These are phyloP conservation scores for Lagopus leucura DNA, from an alignment of 2,113 vertebrate genomes.

Conservation along the genomic window DNA sequence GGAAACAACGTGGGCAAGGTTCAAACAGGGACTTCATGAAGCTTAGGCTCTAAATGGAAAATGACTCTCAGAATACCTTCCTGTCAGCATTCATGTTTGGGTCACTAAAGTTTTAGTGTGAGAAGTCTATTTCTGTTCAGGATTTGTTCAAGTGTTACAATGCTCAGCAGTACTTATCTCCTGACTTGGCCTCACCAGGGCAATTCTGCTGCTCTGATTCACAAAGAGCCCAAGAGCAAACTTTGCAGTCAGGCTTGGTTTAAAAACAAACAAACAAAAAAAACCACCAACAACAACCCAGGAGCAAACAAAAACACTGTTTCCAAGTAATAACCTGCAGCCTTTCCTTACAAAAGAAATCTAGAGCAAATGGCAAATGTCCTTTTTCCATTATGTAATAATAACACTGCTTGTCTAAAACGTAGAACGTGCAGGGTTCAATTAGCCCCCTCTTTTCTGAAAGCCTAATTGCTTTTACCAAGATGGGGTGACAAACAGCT, in stretches of 20 bases:
- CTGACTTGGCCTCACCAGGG: neutral
- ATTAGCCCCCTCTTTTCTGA: neutral
- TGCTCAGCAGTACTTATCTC: neutral
- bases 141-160: neutral
- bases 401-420: neutral
- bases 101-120: neutral
- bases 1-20: neutral
- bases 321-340: neutral
- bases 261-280: neutral
- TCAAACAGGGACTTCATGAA: neutral
- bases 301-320: neutral
- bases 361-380: neutral
- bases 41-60: neutral
- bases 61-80: neutral
- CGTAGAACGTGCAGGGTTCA: neutral
- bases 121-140: neutral
- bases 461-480: neutral
- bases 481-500: neutral
- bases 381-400: neutral
- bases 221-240: neutral
- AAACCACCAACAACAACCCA: neutral
- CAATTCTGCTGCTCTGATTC: neutral
- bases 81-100: neutral
- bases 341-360: neutral
- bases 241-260: neutral